phyloP scores from a whole-genome alignment of 2,113 vertebrate species.

The Psittacus erithacus region DNA sequence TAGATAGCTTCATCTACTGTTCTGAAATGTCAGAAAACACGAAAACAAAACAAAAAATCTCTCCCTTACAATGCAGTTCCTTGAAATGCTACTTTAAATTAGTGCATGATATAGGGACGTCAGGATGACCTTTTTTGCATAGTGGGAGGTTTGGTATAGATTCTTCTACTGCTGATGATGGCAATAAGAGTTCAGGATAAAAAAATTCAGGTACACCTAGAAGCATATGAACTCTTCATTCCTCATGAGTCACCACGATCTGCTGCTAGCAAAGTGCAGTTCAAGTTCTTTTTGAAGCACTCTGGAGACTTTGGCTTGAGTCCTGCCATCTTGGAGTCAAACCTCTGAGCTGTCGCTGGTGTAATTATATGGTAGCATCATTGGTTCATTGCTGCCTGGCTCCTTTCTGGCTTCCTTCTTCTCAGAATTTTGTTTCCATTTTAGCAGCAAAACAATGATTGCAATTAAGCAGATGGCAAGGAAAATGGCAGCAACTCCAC shows the following conservation, averaged over 20 bases:
- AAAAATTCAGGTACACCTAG: slow-evolving; percentile 67
- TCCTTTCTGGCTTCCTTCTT: slow-evolving; percentile 66
- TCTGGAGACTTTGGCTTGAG: slow-evolving; percentile 47
- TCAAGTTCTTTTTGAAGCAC: slow-evolving; percentile 73
- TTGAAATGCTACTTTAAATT: slow-evolving; percentile 3
- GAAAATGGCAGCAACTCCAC: slow-evolving; percentile 75
- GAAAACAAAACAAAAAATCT: not conserved
- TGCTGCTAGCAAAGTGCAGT: slow-evolving; percentile 29
- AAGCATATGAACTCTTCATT: not conserved
- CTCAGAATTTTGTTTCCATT: slow-evolving; percentile 68
- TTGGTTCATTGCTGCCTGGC: slow-evolving; percentile 79
- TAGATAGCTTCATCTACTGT: slow-evolving; percentile 5
- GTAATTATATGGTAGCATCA: slow-evolving; percentile 69
- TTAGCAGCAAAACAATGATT: slow-evolving; percentile 68
- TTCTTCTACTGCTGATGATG: not conserved
- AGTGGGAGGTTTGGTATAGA: not conserved
- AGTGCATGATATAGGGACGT: slow-evolving; percentile 3
- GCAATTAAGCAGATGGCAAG: slow-evolving; percentile 77
- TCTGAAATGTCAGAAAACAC: slow-evolving; percentile 26
- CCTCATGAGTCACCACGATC: not conserved
- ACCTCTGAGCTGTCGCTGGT: slow-evolving; percentile 89
- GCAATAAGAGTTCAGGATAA: slow-evolving; percentile 5
- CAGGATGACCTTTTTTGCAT: not conserved
- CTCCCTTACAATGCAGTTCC: not conserved
- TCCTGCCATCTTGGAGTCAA: slow-evolving; percentile 61